Conservation (phyloP, 1,140 invertebrate genomes). For the Trichomalopsis sarcophagae region DNA sequence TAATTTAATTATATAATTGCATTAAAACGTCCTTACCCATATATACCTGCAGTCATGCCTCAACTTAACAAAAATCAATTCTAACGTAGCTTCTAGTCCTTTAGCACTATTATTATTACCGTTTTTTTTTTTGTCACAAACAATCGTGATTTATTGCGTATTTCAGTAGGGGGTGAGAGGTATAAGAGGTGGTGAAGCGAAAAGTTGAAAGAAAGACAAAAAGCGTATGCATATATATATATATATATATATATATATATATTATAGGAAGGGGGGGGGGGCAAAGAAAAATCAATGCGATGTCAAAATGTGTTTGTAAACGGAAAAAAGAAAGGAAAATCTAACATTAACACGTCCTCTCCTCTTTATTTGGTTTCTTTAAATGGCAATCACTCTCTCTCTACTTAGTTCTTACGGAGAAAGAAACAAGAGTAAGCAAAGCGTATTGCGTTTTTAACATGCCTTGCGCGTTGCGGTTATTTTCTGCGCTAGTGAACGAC, state of each 20-base stretch:
- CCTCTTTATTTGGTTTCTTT: constrained; percentile 26
- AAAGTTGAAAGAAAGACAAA: constrained; percentile 30
- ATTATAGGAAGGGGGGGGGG: constrained; percentile 12
- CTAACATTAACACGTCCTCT: constrained; percentile 41
- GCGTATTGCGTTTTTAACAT: constrained; percentile 47
- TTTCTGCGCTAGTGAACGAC: constrained; percentile 32
- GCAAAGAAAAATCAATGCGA: constrained; percentile 9
- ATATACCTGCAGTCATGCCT: constrained; percentile 33
- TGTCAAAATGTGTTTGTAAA: constrained; percentile 20
- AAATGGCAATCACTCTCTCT: constrained; percentile 42
- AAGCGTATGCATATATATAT: constrained; percentile 44
- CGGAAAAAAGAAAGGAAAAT: constrained; percentile 41
- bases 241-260: constrained; percentile 50
- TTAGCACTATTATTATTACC: constrained; percentile 58
- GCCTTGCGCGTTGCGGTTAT: constrained; percentile 49
- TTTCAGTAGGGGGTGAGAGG: constrained; percentile 47
- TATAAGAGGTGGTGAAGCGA: constrained; percentile 1
- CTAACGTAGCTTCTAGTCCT: constrained; percentile 71
- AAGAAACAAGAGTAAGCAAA: constrained; percentile 23
- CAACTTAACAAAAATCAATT: constrained; percentile 55
- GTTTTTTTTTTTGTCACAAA: constrained; percentile 58
- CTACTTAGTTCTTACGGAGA: constrained; percentile 28
- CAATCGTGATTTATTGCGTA: constrained; percentile 56
- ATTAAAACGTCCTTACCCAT: not conserved
- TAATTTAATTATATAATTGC: not conserved